Percentiles rank a stretch among this genome's conserved stretches.
Conservation (phyloP, 2,113 vertebrate genomes). For the Pleuronectes platessa region DNA sequence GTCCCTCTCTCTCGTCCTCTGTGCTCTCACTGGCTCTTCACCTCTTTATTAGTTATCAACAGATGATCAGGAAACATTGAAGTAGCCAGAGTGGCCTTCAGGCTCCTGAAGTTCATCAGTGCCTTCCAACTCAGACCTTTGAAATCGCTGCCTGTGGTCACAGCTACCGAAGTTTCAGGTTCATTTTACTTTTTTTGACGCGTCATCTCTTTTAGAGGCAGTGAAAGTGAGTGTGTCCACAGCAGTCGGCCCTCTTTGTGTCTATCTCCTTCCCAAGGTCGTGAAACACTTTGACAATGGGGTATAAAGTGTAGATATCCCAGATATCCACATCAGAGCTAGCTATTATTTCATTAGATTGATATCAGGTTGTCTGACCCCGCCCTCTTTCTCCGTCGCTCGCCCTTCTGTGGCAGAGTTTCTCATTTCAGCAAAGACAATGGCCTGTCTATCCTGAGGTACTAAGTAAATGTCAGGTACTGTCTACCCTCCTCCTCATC, state of each 20-base stretch:
- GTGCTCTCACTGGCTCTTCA: constrained; percentile 11
- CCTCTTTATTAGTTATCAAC: constrained; percentile 26
- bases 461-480: constrained; percentile 78
- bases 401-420: constrained; percentile 67
- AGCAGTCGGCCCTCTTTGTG: constrained; percentile 48
- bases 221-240: constrained; percentile 45
- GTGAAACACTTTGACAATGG: constrained; percentile 76
- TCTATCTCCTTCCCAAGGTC: constrained; percentile 80
- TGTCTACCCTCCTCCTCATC: constrained; percentile 70
- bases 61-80: constrained; percentile 3
- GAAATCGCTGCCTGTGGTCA: constrained; percentile 34
- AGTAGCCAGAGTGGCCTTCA: not conserved
- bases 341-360: constrained; percentile 88
- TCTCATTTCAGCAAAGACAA: constrained; percentile 81
- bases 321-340: constrained; percentile 81
- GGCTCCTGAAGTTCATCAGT: not conserved
- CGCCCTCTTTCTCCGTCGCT: constrained; percentile 61
- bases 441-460: constrained; percentile 72
- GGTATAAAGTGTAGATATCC: constrained; percentile 73
- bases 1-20: constrained; percentile 4
- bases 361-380: constrained; percentile 82
- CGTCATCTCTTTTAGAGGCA: constrained; percentile 16
- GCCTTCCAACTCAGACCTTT: constrained; percentile 18
- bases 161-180: constrained; percentile 34
- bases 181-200: constrained; percentile 11